Evolutionary conservation across 2,888 invertebrate genomes (phyloP).

Genomic region (Sthenelais limicola): DNA sequence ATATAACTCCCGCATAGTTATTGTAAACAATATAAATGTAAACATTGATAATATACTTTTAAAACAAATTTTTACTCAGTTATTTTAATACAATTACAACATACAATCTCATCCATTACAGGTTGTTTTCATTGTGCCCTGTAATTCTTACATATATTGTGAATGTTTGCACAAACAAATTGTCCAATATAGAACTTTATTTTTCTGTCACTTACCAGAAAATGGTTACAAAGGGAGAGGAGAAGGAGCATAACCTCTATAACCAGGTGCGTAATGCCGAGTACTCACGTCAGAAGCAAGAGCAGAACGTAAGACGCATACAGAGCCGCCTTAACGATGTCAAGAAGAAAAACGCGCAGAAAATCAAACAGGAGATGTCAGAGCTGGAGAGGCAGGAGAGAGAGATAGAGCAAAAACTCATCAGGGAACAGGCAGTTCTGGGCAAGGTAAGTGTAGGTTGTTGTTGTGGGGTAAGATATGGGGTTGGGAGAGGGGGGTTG

Average conservation of each 20-base stretch:
- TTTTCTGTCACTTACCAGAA: constrained; percentile 57
- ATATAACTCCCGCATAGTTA: no score
- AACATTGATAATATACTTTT: no score
- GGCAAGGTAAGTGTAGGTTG: constrained; percentile 62
- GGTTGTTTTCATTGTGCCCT: no score
- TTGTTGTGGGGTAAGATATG: background rate
- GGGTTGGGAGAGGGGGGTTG: background rate
- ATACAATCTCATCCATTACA: no score
- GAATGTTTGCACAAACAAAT: no score
- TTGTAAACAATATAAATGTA: no score
- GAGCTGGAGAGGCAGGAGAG: constrained; percentile 58
- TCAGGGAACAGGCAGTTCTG: constrained; percentile 65
- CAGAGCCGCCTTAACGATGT: constrained; percentile 61
- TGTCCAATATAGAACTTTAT: constrained; percentile 5
- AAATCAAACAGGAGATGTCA: constrained; percentile 60
- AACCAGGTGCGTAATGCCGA: constrained; percentile 66
- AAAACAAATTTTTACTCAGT: no score
- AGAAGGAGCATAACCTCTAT: constrained; percentile 65
- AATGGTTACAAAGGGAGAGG: constrained; percentile 68
- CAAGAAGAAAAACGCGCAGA: constrained; percentile 61
- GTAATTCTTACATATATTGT: no score
- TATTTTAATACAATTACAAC: no score
- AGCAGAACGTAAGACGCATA: constrained; percentile 62
- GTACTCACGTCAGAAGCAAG: constrained; percentile 68
- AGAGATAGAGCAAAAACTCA: constrained; percentile 63